phyloP scores from a whole-genome alignment of 1,140 invertebrate species.

The Drosophila eugracilis region DNA sequence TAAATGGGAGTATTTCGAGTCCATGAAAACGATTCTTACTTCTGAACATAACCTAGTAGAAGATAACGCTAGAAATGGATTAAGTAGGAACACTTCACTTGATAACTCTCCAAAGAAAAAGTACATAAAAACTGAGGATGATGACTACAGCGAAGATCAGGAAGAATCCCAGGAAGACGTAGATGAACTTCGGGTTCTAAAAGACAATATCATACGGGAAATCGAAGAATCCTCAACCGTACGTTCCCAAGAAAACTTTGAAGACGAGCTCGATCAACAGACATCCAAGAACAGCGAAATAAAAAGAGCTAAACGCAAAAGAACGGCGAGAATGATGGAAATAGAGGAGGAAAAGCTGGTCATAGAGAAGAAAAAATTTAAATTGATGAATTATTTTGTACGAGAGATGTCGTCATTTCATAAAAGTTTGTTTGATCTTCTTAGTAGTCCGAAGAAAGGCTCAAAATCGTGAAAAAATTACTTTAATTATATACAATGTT shows the following conservation, averaged over 20 bases:
- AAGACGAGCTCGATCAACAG: conserved; percentile 27
- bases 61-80: background rate
- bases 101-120: no score
- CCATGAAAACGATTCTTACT: background rate
- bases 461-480: background rate
- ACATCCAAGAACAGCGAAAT: background rate
- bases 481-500: no score
- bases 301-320: background rate
- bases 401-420: conserved; percentile 33
- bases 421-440: conserved; percentile 21
- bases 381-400: conserved; percentile 29
- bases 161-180: background rate
- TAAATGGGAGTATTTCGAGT: background rate
- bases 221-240: conserved; percentile 8
- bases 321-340: conserved; percentile 6
- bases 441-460: background rate
- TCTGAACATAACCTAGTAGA: background rate
- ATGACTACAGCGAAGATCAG: background rate
- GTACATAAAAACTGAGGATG: no score
- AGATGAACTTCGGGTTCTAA: background rate
- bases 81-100: no score
- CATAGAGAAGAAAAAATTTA: conserved; percentile 36
- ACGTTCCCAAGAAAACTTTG: conserved; percentile 2
- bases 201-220: conserved; percentile 13
- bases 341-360: conserved; percentile 37